Evolutionary conservation across 2,888 invertebrate species (phyloP), one percentile per base, ranked within the genome.

Genomic region (Drosophila imparisetae): DNA sequence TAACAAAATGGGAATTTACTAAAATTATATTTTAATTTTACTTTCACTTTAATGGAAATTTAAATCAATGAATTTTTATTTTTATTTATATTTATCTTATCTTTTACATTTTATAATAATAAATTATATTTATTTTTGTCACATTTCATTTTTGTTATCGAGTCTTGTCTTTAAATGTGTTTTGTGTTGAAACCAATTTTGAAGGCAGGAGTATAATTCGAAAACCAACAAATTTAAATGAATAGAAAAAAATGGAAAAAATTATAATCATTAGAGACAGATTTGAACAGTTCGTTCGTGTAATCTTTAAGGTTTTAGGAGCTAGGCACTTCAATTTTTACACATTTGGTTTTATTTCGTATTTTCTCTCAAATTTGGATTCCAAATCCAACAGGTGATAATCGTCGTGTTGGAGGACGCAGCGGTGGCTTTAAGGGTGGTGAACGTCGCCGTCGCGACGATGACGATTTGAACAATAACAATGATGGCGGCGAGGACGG

Each of bases 381-480:
- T 30, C 2, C 11, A 50, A 38, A 36, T 59, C 8, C 4, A 36
- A 30, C 30, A 76, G 75, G 75, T 7, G 55, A 57, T 3, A 5
- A 38, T 6, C 62, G 65, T 18, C 67, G 74, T 18, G 65, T 54
- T 10, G 67, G 63, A 10, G 66, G 72, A 4, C 64, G 70, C 15
- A 59, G 61, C 5, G 72, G 81, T 0, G 66, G 75, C 2, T 38
- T 18, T 7, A 30, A 57, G 27, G 30, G 29, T 34, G 58, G 59
- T 11, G 84, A 66, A 11, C 68, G 72, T 15, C 77, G 78, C 27
- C 73, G 76, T 38, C 72, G 73, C 0, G 67, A 80, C 67, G 72
- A 80, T 18, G 75, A 83, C 4, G 82, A 88, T 0, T 45, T 76
- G 2, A 88, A 89, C 10, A 87, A 88, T 38, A 85, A 79, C 0